Evolutionary conservation across 2,113 vertebrate species (phyloP).

Genomic region (Vireo altiloquus): DNA sequence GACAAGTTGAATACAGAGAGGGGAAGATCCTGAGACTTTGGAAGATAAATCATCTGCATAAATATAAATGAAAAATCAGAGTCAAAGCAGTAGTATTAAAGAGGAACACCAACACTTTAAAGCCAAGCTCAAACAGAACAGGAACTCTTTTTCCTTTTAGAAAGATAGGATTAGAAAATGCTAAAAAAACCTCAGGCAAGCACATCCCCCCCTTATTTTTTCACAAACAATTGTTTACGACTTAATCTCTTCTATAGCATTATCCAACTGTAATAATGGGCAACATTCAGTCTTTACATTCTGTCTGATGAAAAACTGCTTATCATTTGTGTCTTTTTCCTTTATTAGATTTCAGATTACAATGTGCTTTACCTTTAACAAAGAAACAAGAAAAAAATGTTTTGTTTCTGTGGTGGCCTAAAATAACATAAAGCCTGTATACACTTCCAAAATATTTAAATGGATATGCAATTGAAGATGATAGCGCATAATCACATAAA

Average conservation of each 20-base stretch:
- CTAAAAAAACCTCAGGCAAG: not conserved
- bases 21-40: not conserved
- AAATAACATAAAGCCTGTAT: not conserved
- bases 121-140: not conserved
- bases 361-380: not conserved
- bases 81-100: not conserved
- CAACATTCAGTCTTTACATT: not conserved
- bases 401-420: not conserved
- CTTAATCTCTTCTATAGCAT: conserved; percentile 6
- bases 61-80: not conserved
- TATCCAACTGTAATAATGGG: not conserved
- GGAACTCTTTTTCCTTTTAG: not conserved
- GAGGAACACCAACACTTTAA: not conserved
- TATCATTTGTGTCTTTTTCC: not conserved
- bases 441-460: conserved; percentile 1
- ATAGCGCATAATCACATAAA: not conserved
- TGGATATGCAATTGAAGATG: not conserved
- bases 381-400: not conserved
- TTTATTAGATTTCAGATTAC: not conserved
- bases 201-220: not conserved
- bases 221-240: not conserved
- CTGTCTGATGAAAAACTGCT: not conserved
- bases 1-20: not conserved
- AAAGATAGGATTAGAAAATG: not conserved
- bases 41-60: not conserved